phyloP scores from a whole-genome alignment of 2,797 vertebrate genomes.

The Alcedo quadribrachys region DNA sequence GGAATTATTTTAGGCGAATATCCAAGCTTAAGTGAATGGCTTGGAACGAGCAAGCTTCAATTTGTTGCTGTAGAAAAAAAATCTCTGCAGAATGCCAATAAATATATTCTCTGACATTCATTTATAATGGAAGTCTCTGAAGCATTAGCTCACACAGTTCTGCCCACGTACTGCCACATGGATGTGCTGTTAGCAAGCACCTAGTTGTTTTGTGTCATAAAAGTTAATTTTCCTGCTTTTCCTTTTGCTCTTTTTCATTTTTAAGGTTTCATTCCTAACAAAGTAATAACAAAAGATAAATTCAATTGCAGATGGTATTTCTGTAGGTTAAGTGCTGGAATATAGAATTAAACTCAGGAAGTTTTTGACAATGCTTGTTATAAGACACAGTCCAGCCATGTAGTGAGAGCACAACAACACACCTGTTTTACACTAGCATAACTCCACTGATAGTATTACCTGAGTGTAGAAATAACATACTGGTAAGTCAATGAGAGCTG shows the following conservation, averaged over 20 bases:
- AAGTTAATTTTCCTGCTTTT: not conserved
- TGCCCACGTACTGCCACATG: not conserved
- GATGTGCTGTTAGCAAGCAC: not conserved
- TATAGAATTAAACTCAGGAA: not conserved
- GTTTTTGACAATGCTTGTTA: not conserved
- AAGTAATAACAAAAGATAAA: not conserved
- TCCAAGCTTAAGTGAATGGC: constrained; percentile 53
- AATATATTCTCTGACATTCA: constrained; percentile 11
- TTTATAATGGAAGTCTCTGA: not conserved
- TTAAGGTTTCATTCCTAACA: not conserved
- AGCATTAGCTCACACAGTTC: not conserved
- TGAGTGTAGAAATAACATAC: not conserved
- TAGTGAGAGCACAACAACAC: not conserved
- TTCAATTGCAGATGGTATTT: not conserved
- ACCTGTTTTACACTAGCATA: not conserved
- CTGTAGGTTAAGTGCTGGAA: not conserved
- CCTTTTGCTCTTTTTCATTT: not conserved
- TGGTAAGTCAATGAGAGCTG: not conserved
- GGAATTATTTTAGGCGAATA: constrained; percentile 61
- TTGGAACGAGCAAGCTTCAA: constrained; percentile 39
- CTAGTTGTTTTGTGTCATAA: not conserved
- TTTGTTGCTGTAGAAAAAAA: constrained; percentile 34
- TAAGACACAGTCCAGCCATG: not conserved
- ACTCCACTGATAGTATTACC: not conserved
- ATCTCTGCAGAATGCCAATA: constrained; percentile 24